Evolutionary conservation across 2,797 vertebrate species (phyloP), one percentile per base, ranked within the genome.

Genomic region (Pseudochirops cupreus): DNA sequence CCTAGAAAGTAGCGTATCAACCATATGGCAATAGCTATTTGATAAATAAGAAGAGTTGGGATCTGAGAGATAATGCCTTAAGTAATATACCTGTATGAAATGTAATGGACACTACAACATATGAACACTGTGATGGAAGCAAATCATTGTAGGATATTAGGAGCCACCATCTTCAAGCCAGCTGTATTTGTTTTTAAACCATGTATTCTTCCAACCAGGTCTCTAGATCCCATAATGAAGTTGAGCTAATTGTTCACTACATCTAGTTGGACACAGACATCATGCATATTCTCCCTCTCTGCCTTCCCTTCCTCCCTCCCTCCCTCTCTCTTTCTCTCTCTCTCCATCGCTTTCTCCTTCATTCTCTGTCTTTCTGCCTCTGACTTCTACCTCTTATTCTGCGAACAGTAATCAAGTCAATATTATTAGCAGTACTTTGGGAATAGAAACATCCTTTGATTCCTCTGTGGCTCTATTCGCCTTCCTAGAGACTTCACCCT

Each of bases 51-150:
- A 62, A 26, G n/a, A 90, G 9, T 57, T 21, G 55, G 3, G 10
- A 62, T 94, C 91, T 95, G 31, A 53, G 55, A 94, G 55, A 46
- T 0, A 28, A 82, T 33, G 90, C 46, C 56, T 90, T 54, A 91
- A 96, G 46, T 92, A 93, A 96, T 89, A 91, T 95, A 5, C 55
- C 7, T 94, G 26, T 93, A 56, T 90, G 53, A 91, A 53, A 91
- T 92, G 95, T 11, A 39, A 82, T 28, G 94, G 12, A 57, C 5
- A 21, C 58, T 90, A 89, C 67, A 53, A 11, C n/a, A 74, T 74
- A 93, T 1, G 2, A 5, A 28, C 3, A 93, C n/a, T 91, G 67
- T 96, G 74, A 59, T 57, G 46, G 14, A 95, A 96, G 87, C 89
- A 67, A 46, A 56, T 4, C 26, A 39, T 0, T 33, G 13, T 1